Evolutionary conservation across 2,113 vertebrate species (phyloP).

Genomic region (Thalassarche chlororhynchos): DNA sequence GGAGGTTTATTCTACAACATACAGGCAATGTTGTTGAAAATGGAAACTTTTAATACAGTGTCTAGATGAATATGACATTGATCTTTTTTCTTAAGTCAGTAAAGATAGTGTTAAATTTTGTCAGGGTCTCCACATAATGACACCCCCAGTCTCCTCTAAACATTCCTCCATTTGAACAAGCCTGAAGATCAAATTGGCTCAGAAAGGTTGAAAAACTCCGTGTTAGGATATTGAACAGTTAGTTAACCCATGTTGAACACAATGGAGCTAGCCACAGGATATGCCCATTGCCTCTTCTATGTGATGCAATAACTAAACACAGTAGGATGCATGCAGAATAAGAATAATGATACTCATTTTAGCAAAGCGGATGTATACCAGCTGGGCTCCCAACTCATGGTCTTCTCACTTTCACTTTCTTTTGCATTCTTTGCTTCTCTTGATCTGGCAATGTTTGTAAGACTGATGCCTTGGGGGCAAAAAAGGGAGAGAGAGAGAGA

Average conservation of each 20-base stretch:
- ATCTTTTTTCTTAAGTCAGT: background rate
- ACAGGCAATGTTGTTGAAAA: conserved; percentile 60
- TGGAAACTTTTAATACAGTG: conserved; percentile 58
- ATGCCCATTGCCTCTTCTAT: background rate
- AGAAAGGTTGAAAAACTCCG: background rate
- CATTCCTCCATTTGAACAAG: background rate
- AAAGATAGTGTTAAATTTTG: background rate
- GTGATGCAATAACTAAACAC: background rate
- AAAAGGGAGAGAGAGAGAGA: background rate
- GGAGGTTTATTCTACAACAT: conserved; percentile 64
- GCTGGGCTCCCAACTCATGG: background rate
- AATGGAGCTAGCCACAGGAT: background rate
- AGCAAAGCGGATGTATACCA: conserved; percentile 26
- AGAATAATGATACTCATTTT: conserved; percentile 17
- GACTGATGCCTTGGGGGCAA: background rate
- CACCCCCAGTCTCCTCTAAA: background rate
- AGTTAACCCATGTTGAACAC: background rate
- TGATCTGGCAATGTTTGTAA: conserved; percentile 34
- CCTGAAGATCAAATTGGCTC: background rate
- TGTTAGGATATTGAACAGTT: background rate
- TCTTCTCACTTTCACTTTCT: conserved; percentile 40
- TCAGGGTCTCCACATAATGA: background rate
- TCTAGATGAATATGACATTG: background rate
- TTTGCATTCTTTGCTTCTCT: conserved; percentile 45
- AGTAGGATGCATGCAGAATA: background rate